Evolutionary conservation across 2,113 vertebrate species (phyloP), one percentile per base, ranked within the genome.

Genomic region (Oxyura jamaicensis): DNA sequence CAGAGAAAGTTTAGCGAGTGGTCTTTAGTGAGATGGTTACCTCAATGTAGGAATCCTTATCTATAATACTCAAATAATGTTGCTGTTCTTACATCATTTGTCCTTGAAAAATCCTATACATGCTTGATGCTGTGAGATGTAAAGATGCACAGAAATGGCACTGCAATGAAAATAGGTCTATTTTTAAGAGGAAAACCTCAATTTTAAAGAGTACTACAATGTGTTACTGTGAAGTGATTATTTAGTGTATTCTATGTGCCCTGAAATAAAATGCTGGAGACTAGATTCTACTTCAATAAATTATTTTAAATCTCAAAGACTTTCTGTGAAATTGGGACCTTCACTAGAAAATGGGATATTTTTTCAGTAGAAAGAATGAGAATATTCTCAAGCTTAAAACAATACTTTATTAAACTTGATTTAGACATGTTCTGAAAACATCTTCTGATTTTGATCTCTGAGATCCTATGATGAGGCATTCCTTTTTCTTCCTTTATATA

Each of bases 121-220:
- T 2, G 5, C 16, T 79, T 33, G 20, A 7, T 73, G 48, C 23
- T 46, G 33, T 53, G 44, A 74, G 60, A 83, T 21, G 31, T 39
- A 63, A 69, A 35, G 11, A 85, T 59, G 14, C 55, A 25, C 16
- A 17, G 18, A 91, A 95, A 66, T 26, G 80, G 21, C 17, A 14
- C n/a, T 59, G 35, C 25, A 90, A 69, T 46, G 23, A 59, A 39
- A 90, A 44, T 7, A 76, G 17, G 3, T 16, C 20, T 73, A 12
- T 53, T 91, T 95, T 91, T 72, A 42, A 59, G 33, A 84, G 26
- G 8, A 33, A 86, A 16, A 20, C 41, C 36, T 94, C 33, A 18
- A 86, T 92, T 90, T 94, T 53, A 95, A 90, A 93, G 68, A 92
- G 26, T 90, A 69, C 58, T 60, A 36, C 53, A 59, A 65, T 69